phyloP scores from a whole-genome alignment of 1,140 invertebrate species.

The Drosophila mayri region DNA sequence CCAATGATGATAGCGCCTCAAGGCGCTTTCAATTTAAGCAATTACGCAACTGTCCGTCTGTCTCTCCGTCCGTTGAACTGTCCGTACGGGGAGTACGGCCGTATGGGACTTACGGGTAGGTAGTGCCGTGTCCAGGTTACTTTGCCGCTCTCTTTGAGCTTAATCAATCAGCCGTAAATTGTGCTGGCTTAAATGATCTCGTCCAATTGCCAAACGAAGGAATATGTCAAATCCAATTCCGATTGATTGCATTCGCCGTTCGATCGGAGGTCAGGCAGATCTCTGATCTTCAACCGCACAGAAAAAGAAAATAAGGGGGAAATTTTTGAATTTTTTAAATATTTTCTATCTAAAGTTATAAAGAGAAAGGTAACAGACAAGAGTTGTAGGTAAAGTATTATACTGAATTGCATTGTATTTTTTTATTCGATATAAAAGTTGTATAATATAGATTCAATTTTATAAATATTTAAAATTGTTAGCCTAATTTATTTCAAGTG shows the following conservation, averaged over 20 bases:
- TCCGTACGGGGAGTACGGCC: slow-evolving; percentile 6
- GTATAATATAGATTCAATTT: background rate
- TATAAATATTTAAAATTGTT: background rate
- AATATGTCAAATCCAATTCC: slow-evolving; percentile 75
- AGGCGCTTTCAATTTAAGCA: slow-evolving; percentile 80
- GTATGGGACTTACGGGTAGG: background rate
- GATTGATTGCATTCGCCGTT: slow-evolving; percentile 43
- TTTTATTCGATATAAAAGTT: background rate
- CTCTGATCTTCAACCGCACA: slow-evolving; percentile 14
- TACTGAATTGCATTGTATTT: background rate
- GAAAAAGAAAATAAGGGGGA: too few relatives aligned
- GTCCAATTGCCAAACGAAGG: slow-evolving; percentile 60
- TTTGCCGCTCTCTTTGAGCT: slow-evolving; percentile 50
- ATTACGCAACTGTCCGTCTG: slow-evolving; percentile 61
- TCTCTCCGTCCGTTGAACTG: slow-evolving; percentile 19
- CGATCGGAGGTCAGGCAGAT: slow-evolving; percentile 33
- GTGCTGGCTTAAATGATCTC: slow-evolving; percentile 67
- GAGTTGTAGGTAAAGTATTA: background rate
- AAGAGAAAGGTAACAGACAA: background rate
- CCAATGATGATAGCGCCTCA: slow-evolving; percentile 79
- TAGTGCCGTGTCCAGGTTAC: slow-evolving; percentile 39
- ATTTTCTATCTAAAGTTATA: background rate
- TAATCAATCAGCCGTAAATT: slow-evolving; percentile 65
- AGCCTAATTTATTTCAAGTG: background rate
- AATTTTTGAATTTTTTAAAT: background rate